Evolutionary conservation across 2,797 vertebrate genomes (phyloP), one percentile per base, ranked within the genome.

Genomic region (Ispidina lecontei): DNA sequence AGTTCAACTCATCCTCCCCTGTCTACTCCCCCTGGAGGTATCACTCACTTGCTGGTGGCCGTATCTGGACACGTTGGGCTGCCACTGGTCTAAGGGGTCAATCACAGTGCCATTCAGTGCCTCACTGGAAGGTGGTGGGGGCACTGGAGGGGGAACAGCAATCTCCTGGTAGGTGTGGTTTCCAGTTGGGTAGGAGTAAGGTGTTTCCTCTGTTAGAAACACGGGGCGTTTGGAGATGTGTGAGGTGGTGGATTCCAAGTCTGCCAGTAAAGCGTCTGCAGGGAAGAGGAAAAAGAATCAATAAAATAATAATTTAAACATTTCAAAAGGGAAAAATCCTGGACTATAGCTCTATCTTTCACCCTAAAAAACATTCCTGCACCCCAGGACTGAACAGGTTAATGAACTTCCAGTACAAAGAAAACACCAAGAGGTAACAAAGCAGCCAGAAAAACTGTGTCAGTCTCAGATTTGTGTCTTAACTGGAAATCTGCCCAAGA

Each of bases 231-330:
- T 99, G 95, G 99, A 98, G 96, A 99, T 99, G 89, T 99, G 98
- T 4, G 99, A 99, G 23, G 99, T 99, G 72, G 99, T 99, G 5
- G 99, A 99, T 96, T 99, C 99, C 97, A 99, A 97, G 97, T 99
- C 99, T 10, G 99, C 99, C 93, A 99, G 96, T 89, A 99, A 97
- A 3, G 99, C 99, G 43, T 99, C 99, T 99, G 96, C 14, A 75
- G 35, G 75, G 79, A 84, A 37, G 9, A 47, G 26, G 68, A 26
- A 14, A 44, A 21, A 9, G 14, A 52, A 41, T 37, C 37, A 37
- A 37, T 37, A 37, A 37, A 37, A 37, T 37, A 37, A 37, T 37
- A 37, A 37, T 37, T 37, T 37, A 41, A 7, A 23, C 23, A 37
- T 37, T 37, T 10, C 46, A 28, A 35, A 54, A 52, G 3, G 9